A percentile compares a stretch with the other conserved stretches of the same genome.
phyloP scores from a whole-genome alignment of 2,797 vertebrate species.

The Trematomus bernacchii region DNA sequence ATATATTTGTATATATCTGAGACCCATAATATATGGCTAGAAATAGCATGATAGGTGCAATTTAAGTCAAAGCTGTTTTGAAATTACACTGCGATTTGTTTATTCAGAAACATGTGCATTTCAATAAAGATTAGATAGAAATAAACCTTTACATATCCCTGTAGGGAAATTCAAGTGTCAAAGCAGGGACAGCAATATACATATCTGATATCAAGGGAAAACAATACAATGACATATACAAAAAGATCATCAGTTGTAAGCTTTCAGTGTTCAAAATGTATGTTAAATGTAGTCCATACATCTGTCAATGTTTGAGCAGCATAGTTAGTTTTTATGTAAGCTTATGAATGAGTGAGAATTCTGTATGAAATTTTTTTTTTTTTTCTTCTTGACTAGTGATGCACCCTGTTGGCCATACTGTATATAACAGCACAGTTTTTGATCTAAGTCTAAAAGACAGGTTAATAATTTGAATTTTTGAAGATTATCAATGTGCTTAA shows the following conservation, averaged over 20 bases:
- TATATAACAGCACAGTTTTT: constrained; percentile 18
- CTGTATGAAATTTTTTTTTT: constrained; percentile 21
- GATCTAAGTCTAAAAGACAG: not conserved
- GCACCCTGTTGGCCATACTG: constrained; percentile 64
- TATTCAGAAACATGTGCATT: too few species aligned
- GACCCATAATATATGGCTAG: too few species aligned
- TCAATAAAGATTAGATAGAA: too few species aligned
- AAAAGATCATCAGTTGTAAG: not conserved
- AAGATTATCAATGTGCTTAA: not conserved
- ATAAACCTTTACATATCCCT: too few species aligned
- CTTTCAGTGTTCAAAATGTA: not conserved
- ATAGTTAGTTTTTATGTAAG: too few species aligned
- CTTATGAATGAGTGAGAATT: not conserved
- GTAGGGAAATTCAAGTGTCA: too few species aligned
- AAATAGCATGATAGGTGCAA: too few species aligned
- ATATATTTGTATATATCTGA: too few species aligned
- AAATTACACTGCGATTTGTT: too few species aligned
- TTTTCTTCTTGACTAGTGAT: constrained; percentile 37
- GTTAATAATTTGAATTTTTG: not conserved
- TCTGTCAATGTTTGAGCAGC: not conserved
- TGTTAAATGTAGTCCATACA: not conserved
- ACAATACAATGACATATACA: not conserved
- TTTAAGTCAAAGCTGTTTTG: too few species aligned
- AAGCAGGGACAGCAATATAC: too few species aligned
- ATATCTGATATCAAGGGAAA: not conserved